Base-by-base conservation (phyloP, 1,140 invertebrate species). In the roundworm (Caenorhabditis elegans) region DNA sequence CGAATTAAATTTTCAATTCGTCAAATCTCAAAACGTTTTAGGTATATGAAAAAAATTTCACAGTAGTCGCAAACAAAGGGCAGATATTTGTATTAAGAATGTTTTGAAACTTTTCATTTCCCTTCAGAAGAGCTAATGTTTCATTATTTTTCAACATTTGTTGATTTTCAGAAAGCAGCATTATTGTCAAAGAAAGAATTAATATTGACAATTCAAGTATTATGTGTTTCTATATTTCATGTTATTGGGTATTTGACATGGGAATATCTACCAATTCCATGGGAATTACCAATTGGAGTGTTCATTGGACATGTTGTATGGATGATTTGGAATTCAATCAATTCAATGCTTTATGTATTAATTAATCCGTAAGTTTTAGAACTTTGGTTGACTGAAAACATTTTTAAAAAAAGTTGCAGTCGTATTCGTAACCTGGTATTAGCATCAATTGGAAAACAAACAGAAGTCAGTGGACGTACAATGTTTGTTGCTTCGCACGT, bases 301-400 rank as follows among this genome's bases (percentile, higher is more conserved):
- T 79, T 79, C 55, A 39, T 79, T 55, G 55, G 78, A 36, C 78
- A 79, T 28, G 51, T 79, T 36, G 53, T 79, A 15, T 79, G 78
- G 78, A 79, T 79, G 78, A 13, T 79, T 28, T 79, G 78, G 78
- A 79, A 79, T 65, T 26, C 78, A 53, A 79, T 79, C 24, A 79
- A 51, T 43, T 53, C 78, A 34, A 43, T 79, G 51, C 39, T 79
- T n/a, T 55, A 79, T 51, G 78, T 79, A 8, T 15, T 51, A 0
- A 79, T 79, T 22, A 79, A 55, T 43, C 78, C 78, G 78, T 79
- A 28, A 39, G 60, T 70, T 70, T 70, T 34, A 17, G 24, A 55
- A 13, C 47, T 49, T 13, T 49, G 19, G 6, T 49, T 17, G 47
- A 49, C n/a, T n/a, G n/a, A 49, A 4, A n/a, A n/a, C 47, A 13